Evolutionary conservation across 2,888 invertebrate species (phyloP).

Genomic region (Nemotelus pantherinus): DNA sequence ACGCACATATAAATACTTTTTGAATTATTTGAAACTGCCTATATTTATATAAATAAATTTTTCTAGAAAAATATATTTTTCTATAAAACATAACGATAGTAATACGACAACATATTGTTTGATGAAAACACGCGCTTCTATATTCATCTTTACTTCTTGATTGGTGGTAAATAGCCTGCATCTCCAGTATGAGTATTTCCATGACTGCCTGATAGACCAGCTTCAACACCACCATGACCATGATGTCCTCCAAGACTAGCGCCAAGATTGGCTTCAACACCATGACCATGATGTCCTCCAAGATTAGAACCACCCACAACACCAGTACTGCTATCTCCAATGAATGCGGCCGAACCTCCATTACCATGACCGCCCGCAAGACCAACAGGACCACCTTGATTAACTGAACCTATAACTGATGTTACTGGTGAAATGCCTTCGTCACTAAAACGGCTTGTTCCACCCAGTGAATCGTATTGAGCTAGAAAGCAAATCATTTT

Average conservation of each 20-base stretch:
- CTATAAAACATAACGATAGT: neutral
- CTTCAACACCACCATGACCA: neutral
- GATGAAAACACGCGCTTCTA: neutral
- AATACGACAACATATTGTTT: conserved; percentile 21
- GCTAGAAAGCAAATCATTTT: conserved; percentile 50
- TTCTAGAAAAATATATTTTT: conserved; percentile 17
- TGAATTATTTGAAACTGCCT: neutral
- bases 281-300: neutral
- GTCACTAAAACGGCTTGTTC: conserved; percentile 61
- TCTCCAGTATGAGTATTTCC: neutral
- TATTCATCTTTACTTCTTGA: neutral
- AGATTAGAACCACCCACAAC: conserved; percentile 44
- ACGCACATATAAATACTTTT: neutral
- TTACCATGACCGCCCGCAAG: neutral
- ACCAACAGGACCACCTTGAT: conserved; percentile 45
- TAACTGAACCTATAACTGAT: conserved; percentile 62
- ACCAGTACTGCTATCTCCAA: conserved; percentile 50
- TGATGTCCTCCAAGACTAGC: neutral
- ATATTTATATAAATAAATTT: neutral
- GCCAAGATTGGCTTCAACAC: neutral
- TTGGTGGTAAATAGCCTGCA: conserved; percentile 11
- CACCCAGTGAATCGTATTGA: conserved; percentile 63
- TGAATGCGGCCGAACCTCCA: conserved; percentile 13
- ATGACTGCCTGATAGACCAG: neutral
- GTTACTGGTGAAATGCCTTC: conserved; percentile 62